A percentile compares a stretch with the other conserved stretches of the same genome.
These are phyloP conservation scores for Rallus crepitans DNA, from an alignment of 2,797 vertebrate species.

Conservation along the genomic window DNA sequence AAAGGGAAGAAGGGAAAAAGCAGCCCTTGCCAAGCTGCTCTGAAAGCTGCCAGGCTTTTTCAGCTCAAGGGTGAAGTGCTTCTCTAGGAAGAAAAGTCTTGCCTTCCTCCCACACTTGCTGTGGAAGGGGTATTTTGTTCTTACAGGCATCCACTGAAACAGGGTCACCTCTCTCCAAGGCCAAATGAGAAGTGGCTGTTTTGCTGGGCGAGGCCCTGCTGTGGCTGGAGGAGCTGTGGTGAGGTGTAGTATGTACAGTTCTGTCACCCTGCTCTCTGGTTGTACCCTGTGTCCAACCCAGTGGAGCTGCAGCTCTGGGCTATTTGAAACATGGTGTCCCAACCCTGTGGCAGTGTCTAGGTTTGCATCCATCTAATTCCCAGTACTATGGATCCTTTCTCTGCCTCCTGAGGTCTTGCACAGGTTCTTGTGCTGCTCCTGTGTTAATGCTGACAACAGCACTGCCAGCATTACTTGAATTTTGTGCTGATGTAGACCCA, in stretches of 20 bases:
- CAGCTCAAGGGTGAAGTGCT: background rate
- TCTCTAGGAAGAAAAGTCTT: background rate
- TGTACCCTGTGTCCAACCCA: accelerated
- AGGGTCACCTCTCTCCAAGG: background rate
- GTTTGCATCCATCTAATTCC: background rate
- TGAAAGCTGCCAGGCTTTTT: background rate
- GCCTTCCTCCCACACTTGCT: background rate
- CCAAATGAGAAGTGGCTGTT: background rate
- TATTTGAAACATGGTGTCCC: background rate
- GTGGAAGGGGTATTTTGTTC: background rate
- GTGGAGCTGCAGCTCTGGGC: background rate
- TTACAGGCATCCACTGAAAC: background rate
- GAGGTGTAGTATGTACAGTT: background rate
- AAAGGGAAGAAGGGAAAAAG: background rate
- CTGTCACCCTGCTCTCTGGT: background rate
- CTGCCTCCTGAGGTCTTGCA: background rate
- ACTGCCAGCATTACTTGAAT: background rate
- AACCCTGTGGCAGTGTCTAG: background rate
- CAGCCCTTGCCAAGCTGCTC: background rate
- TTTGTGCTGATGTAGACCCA: background rate
- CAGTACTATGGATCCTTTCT: background rate
- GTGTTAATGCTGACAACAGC: background rate
- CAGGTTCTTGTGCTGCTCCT: background rate
- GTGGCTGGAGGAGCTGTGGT: background rate
- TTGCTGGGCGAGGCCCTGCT: background rate